Conservation (phyloP, 2,888 invertebrate genomes). For the Pristionchus maxplancki region DNA sequence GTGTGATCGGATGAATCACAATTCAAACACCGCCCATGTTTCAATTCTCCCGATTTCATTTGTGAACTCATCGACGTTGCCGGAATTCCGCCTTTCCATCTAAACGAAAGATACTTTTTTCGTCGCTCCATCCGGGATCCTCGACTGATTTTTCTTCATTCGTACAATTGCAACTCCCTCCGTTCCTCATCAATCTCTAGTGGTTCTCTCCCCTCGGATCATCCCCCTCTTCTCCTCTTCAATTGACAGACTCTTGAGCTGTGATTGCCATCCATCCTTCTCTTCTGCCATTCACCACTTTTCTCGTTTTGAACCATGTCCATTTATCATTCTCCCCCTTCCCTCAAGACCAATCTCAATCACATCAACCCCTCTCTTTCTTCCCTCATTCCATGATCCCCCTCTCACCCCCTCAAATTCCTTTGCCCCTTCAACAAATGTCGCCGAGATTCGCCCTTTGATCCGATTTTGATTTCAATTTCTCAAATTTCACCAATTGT, state of each 20-base stretch:
- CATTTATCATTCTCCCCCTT: background rate
- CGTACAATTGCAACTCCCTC: too few relatives aligned
- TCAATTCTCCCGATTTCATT: background rate
- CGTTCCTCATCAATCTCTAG: background rate
- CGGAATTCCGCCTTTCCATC: background rate
- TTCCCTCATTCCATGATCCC: slow-evolving; percentile 17
- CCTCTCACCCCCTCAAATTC: slow-evolving; percentile 34
- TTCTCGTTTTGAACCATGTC: background rate
- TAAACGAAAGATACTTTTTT: too few relatives aligned
- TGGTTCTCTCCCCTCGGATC: slow-evolving; percentile 19
- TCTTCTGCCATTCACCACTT: background rate
- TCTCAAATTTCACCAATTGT: too few relatives aligned
- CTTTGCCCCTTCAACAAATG: slow-evolving; percentile 12
- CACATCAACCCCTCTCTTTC: background rate
- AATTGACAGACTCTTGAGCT: slow-evolving; percentile 14
- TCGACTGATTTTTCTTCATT: too few relatives aligned
- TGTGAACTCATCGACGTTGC: too few relatives aligned
- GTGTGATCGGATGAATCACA: background rate
- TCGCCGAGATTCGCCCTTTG: background rate
- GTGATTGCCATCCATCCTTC: background rate
- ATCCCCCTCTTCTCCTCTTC: background rate
- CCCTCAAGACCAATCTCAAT: background rate
- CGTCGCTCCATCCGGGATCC: too few relatives aligned
- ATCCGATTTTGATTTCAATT: too few relatives aligned
- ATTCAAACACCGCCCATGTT: slow-evolving; percentile 3